A percentile compares a stretch with the other conserved stretches of the same genome.
These are phyloP conservation scores for Caerostris darwini DNA, from an alignment of 1,140 invertebrate genomes.

Conservation along the genomic window DNA sequence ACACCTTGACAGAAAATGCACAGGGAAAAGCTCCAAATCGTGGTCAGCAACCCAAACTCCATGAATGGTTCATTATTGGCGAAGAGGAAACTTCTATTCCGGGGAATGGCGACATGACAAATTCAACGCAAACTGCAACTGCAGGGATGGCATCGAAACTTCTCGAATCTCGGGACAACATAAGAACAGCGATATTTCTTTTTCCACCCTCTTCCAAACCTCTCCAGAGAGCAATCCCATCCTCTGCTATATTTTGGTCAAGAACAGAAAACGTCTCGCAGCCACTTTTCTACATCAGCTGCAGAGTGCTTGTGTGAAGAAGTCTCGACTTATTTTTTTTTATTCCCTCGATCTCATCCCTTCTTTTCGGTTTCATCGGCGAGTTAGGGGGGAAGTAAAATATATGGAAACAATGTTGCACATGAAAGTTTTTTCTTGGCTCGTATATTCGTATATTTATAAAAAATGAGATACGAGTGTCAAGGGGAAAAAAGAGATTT, in stretches of 20 bases:
- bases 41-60: not conserved
- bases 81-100: not conserved
- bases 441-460: too few species aligned
- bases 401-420: not conserved
- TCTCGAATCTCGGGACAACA: not conserved
- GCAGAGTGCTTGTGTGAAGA: not conserved
- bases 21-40: not conserved
- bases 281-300: not conserved
- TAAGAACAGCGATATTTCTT: not conserved
- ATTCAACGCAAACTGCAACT: not conserved
- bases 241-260: slow-evolving; percentile 5
- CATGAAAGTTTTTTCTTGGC: too few species aligned
- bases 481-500: too few species aligned
- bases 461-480: too few species aligned
- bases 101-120: not conserved
- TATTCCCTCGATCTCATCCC: too few species aligned
- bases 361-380: not conserved
- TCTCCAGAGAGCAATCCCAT: not conserved
- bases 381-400: not conserved
- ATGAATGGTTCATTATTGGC: not conserved
- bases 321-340: not conserved
- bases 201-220: not conserved
- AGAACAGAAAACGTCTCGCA: not conserved
- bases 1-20: not conserved
- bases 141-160: not conserved